Base-by-base conservation (phyloP, 2,113 vertebrate genomes). In the Ophiodon elongatus region DNA sequence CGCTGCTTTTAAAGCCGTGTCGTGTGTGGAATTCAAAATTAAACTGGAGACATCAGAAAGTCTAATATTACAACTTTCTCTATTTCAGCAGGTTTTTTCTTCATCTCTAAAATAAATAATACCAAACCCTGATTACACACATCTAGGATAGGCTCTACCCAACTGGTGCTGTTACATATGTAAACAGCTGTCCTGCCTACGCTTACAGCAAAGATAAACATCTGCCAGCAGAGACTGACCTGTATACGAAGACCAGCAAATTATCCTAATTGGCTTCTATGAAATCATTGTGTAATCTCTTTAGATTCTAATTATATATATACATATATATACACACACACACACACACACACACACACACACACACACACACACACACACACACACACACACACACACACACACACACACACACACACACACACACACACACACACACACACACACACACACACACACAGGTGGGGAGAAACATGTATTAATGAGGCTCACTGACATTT, bases 221-320 rank as follows among this genome's bases (percentile, higher is more conserved):
- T 87, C 90, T 91, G 89, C 21, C 66, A 73, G 50, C 25, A 71
- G 74, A 85, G 70, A 45, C 78, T 88, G 82, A 89, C 83, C 85
- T 68, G 69, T 76, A 82, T 73, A 68, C 56, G 79, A 76, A 79
- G 54, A 67, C 78, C 17, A 66, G 50, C 60, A 84, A 88, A 87
- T 92, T 76, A 87, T 81, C 43, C 63, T 91, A 91, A 93, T 93
- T 93, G 79, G 86, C 82, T 76, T 85, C 39, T 62, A 83, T 74
- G 59, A 71, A 76, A 78, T 67, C 69, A 69, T 82, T 68, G 76
- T 76, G 62, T 63, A 82, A 82, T 78, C 62, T 52, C 71, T 73
- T 83, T 63, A 80, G 76, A 83, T 64, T 73, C 41, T 84, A 85
- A 88, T 91, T 83, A 88, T 80, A 90, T 0, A 67, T 37, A 60